Conservation (phyloP, 2,888 invertebrate genomes). For the Eilema sororculum region DNA sequence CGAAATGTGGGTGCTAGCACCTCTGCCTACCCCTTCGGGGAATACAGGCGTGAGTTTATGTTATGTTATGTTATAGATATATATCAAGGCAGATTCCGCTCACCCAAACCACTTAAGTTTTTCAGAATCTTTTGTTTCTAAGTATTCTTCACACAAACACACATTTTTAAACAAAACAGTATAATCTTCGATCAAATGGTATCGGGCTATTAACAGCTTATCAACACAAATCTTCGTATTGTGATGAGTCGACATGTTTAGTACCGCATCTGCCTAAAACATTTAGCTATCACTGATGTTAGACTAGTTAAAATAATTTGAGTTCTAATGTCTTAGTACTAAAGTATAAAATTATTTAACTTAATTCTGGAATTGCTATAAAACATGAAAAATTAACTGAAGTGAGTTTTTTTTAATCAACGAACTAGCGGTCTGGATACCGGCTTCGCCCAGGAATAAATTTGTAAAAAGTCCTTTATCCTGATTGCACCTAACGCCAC, state of each 20-base stretch:
- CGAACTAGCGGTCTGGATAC: background rate
- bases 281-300: conserved; percentile 23
- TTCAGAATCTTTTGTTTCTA: background rate
- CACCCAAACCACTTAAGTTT: conserved; percentile 4
- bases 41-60: too few relatives aligned
- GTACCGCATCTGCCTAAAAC: conserved; percentile 45
- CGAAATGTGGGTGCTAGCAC: too few relatives aligned
- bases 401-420: too few relatives aligned
- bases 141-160: conserved; percentile 19
- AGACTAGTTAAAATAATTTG: conserved; percentile 14
- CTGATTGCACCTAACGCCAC: too few relatives aligned
- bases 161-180: conserved; percentile 10
- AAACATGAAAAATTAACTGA: background rate
- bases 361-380: background rate
- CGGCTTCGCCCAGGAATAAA: too few relatives aligned
- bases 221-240: conserved; percentile 77
- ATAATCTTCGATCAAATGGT: conserved; percentile 1
- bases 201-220: conserved; percentile 65
- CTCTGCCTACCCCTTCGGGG: too few relatives aligned
- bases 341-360: background rate
- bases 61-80: too few relatives aligned
- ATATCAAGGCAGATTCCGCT: background rate
- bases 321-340: conserved; percentile 6
- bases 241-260: conserved; percentile 64
- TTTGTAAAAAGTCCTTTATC: too few relatives aligned